Conservation (phyloP, 2,888 invertebrate species). For the Rosalia funebris region DNA sequence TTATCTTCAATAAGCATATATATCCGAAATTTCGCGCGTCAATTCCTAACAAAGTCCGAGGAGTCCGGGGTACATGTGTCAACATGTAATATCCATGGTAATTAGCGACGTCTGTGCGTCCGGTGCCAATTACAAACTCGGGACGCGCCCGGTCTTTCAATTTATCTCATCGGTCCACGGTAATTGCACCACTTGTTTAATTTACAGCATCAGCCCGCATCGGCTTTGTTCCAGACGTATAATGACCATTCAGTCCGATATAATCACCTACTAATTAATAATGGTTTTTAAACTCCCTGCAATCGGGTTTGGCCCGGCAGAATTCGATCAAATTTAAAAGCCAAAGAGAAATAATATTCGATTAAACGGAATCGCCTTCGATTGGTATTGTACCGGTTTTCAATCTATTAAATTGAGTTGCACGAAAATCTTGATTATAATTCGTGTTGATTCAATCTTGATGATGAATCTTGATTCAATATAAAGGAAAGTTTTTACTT, state of each 20-base stretch:
- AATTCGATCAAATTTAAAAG: no score
- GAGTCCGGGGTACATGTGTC: slow-evolving; percentile 49
- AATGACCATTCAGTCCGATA: slow-evolving; percentile 31
- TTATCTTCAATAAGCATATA: slow-evolving; percentile 55
- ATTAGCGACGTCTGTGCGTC: slow-evolving; percentile 59
- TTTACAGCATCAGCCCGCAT: slow-evolving; percentile 53
- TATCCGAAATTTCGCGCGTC: slow-evolving; percentile 56
- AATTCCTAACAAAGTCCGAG: slow-evolving; percentile 47
- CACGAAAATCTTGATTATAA: no score
- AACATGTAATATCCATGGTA: slow-evolving; percentile 61
- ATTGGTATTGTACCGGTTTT: no score
- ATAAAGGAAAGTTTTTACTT: no score
- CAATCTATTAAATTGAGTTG: no score
- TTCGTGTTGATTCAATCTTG: no score
- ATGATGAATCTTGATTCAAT: no score
- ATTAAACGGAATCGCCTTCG: no score
- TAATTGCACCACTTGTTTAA: slow-evolving; percentile 60
- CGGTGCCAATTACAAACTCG: slow-evolving; percentile 56
- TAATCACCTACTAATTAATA: slow-evolving; percentile 39
- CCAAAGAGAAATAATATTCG: no score
- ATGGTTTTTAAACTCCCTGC: neutral
- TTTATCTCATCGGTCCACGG: slow-evolving; percentile 53
- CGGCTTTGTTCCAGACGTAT: slow-evolving; percentile 49
- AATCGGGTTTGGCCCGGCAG: neutral
- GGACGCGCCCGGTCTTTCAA: slow-evolving; percentile 54